phyloP scores from a whole-genome alignment of 2,888 invertebrate species.

The Neria commutata region DNA sequence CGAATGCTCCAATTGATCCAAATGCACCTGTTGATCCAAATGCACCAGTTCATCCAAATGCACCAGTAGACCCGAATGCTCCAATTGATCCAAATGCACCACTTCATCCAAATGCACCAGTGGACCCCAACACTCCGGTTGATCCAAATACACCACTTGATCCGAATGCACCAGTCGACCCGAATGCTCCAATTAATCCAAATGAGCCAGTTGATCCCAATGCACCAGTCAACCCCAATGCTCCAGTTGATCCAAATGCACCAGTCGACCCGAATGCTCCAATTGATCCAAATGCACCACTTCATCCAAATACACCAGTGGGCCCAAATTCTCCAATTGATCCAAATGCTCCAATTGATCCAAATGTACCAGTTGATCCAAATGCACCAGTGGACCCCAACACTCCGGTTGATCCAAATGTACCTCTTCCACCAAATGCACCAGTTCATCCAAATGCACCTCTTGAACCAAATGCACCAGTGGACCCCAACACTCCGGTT shows the following conservation, averaged over 20 bases:
- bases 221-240: conserved; percentile 12
- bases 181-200: conserved; percentile 4
- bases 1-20: background rate
- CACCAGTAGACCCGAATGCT: conserved; percentile 10
- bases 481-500: conserved; percentile 14
- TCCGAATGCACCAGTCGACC: conserved; percentile 22
- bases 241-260: conserved; percentile 12
- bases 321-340: conserved; percentile 17
- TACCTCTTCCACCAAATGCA: conserved; percentile 11
- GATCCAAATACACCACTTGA: conserved; percentile 18
- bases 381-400: conserved; percentile 10
- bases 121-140: conserved; percentile 12
- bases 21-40: conserved; percentile 14
- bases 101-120: conserved; percentile 3
- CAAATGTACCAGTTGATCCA: conserved; percentile 11
- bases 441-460: conserved; percentile 24
- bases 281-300: conserved; percentile 7
- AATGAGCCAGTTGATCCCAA: conserved; percentile 10
- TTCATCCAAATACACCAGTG: background rate
- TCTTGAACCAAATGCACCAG: conserved; percentile 14
- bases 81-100: conserved; percentile 9
- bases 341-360: conserved; percentile 4
- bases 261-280: conserved; percentile 21
- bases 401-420: conserved; percentile 9
- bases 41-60: background rate